Evolutionary conservation across 2,113 vertebrate genomes (phyloP).

Genomic region (Taurulus bubalis): DNA sequence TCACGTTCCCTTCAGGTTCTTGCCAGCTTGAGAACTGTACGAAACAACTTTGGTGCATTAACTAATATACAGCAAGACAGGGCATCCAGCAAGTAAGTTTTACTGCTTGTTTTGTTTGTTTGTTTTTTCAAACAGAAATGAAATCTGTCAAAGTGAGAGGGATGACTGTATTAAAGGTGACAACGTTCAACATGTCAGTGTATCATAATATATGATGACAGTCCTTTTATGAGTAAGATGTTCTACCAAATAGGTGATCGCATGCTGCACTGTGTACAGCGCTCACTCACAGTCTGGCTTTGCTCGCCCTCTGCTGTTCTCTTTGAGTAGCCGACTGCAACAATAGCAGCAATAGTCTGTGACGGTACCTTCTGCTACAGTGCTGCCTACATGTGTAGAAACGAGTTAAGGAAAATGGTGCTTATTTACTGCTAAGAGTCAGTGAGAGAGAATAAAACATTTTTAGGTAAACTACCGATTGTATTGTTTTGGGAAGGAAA

Average conservation of each 20-base stretch:
- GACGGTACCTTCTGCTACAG: neutral
- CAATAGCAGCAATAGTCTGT: constrained; percentile 30
- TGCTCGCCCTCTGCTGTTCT: constrained; percentile 66
- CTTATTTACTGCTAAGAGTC: neutral
- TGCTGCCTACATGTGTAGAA: neutral
- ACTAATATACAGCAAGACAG: constrained; percentile 97
- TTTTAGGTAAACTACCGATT: neutral
- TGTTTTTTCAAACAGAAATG: neutral
- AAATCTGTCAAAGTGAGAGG: neutral
- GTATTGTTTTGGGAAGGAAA: neutral
- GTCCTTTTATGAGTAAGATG: constrained; percentile 8
- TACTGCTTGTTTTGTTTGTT: neutral
- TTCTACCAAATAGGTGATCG: neutral
- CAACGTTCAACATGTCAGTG: neutral
- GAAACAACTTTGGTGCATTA: constrained; percentile 98
- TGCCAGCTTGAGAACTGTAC: constrained; percentile 96
- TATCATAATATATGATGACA: neutral
- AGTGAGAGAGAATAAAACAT: neutral
- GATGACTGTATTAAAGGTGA: neutral
- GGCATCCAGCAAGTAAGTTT: constrained; percentile 94
- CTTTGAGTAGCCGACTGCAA: constrained; percentile 54
- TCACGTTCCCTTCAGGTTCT: constrained; percentile 87
- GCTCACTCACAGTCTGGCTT: constrained; percentile 8
- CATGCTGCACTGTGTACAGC: neutral
- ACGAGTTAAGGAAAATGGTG: neutral